Conservation (phyloP, 1,140 invertebrate species). For the Apolygus lucorum region DNA sequence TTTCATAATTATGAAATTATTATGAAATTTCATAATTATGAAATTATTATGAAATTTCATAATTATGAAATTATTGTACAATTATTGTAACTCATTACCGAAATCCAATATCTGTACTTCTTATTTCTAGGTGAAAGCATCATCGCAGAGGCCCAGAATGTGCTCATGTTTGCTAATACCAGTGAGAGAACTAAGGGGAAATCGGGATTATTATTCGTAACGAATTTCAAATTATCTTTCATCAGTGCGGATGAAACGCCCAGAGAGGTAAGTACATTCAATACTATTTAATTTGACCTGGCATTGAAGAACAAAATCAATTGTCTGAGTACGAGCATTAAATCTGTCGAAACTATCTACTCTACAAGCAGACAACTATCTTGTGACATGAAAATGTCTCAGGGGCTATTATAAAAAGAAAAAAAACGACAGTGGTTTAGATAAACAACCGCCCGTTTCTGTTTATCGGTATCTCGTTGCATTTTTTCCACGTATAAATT, state of each 20-base stretch:
- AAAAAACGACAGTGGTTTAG: no score
- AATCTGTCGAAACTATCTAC: not conserved
- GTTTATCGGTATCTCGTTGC: no score
- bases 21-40: not conserved
- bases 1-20: slow-evolving; percentile 14
- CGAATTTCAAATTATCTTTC: slow-evolving; percentile 81
- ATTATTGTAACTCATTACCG: not conserved
- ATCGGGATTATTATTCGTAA: slow-evolving; percentile 68
- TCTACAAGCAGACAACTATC: not conserved
- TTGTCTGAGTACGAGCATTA: not conserved
- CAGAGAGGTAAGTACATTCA: slow-evolving; percentile 39
- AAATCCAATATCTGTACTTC: slow-evolving; percentile 7
- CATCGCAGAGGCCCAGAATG: slow-evolving; percentile 66
- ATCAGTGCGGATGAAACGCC: slow-evolving; percentile 54
- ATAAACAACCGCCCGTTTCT: no score
- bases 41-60: slow-evolving; percentile 1
- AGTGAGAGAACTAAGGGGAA: slow-evolving; percentile 65
- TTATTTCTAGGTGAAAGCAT: slow-evolving; percentile 54
- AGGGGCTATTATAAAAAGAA: no score
- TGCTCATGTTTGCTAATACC: slow-evolving; percentile 69
- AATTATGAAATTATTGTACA: not conserved
- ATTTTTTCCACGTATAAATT: no score
- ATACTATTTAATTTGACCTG: not conserved
- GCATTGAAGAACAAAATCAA: not conserved
- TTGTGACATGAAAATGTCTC: not conserved